A percentile compares a stretch with the other conserved stretches of the same genome.
These are phyloP conservation scores for Labeo calbasu DNA, from an alignment of 2,797 vertebrate genomes.

Conservation along the genomic window DNA sequence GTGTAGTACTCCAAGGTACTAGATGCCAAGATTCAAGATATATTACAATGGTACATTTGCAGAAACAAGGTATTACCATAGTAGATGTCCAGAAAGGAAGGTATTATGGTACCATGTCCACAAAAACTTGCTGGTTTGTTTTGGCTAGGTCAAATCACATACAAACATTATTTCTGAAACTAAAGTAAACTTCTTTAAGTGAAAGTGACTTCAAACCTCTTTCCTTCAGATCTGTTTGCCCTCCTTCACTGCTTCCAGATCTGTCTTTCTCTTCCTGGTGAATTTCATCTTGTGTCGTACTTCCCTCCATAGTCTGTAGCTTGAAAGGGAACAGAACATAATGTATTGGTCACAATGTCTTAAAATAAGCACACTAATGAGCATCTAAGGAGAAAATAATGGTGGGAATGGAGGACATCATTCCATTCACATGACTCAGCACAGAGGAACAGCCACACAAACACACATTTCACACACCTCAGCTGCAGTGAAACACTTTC, in stretches of 20 bases:
- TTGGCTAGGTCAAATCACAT: neutral
- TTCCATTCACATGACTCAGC: slow-evolving; percentile 51
- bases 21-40: neutral
- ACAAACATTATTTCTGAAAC: neutral
- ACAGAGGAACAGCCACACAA: slow-evolving; percentile 29
- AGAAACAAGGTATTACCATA: neutral
- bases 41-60: neutral
- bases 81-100: too few species aligned
- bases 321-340: slow-evolving; percentile 1
- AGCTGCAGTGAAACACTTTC: neutral
- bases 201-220: slow-evolving; percentile 40
- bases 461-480: neutral
- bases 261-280: slow-evolving; percentile 26
- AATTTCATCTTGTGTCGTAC: neutral
- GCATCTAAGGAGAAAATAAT: neutral
- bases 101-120: neutral
- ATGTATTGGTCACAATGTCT: neutral
- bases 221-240: slow-evolving; percentile 1
- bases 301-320: slow-evolving; percentile 51
- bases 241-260: neutral
- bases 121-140: neutral
- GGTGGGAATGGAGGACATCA: neutral
- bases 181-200: neutral
- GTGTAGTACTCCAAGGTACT: neutral
- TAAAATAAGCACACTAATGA: neutral